Conservation (phyloP, 2,888 invertebrate genomes). For the Cosmorhoe ocellata region DNA sequence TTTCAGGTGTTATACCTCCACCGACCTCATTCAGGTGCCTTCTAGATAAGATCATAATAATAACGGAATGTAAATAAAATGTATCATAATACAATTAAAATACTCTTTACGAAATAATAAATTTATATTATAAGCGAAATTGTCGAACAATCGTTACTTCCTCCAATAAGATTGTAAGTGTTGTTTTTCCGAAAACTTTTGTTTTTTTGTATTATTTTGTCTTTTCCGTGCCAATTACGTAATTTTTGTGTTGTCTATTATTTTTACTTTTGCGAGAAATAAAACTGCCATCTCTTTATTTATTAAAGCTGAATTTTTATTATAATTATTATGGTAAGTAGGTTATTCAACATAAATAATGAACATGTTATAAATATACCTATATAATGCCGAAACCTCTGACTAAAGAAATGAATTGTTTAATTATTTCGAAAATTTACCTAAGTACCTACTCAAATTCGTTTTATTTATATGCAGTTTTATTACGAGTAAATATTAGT, state of each 20-base stretch:
- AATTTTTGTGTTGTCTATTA: constrained; percentile 39
- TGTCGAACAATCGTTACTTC: constrained; percentile 72
- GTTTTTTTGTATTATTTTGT: constrained; percentile 50
- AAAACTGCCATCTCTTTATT: constrained; percentile 36
- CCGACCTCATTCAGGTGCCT: constrained; percentile 82
- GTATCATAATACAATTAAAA: constrained; percentile 65
- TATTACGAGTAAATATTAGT: constrained; percentile 33
- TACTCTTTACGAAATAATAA: constrained; percentile 52
- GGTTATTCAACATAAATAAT: no score
- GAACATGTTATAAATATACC: no score
- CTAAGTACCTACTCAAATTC: no score
- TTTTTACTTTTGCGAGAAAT: constrained; percentile 42
- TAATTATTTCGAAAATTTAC: no score
- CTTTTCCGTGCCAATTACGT: constrained; percentile 77
- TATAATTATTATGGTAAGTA: no score
- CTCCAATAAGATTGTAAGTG: constrained; percentile 44
- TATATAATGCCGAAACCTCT: no score
- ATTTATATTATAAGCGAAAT: constrained; percentile 63
- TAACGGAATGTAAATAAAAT: constrained; percentile 74
- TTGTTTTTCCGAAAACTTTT: constrained; percentile 43
- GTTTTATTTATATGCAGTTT: constrained; percentile 18
- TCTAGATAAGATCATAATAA: constrained; percentile 68
- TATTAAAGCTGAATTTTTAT: no score
- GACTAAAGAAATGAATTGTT: no score
- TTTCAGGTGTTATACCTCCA: constrained; percentile 75